phyloP scores from a whole-genome alignment of 2,113 vertebrate species.

The Pandion haliaetus region DNA sequence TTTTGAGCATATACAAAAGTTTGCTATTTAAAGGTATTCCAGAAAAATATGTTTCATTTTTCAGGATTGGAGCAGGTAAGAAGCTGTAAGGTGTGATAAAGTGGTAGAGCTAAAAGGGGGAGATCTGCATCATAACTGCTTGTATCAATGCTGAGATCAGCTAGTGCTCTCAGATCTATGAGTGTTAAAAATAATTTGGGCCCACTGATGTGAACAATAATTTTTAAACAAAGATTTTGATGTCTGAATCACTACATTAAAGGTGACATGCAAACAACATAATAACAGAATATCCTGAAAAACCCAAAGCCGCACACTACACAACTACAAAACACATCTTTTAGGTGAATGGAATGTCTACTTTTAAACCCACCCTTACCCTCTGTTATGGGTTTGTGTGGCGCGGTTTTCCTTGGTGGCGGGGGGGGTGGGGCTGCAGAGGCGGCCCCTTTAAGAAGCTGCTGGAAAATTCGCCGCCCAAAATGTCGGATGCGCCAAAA shows the following conservation, averaged over 20 bases:
- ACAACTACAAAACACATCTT: background rate
- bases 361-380: background rate
- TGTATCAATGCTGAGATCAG: background rate
- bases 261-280: background rate
- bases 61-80: background rate
- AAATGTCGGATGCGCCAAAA: too few species aligned
- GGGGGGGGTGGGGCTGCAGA: too few species aligned
- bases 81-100: background rate
- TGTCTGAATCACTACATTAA: background rate
- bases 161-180: background rate
- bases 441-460: too few species aligned
- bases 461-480: too few species aligned
- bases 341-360: background rate
- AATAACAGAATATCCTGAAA: background rate
- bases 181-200: background rate
- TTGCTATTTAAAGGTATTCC: background rate
- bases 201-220: background rate
- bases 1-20: background rate
- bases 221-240: background rate
- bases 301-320: background rate
- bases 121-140: background rate
- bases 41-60: background rate
- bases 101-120: background rate
- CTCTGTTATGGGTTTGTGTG: too few species aligned
- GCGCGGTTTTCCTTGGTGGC: too few species aligned